A percentile compares a stretch with the other conserved stretches of the same genome.
phyloP scores from a whole-genome alignment of 2,113 vertebrate genomes.

The Dascyllus trimaculatus region DNA sequence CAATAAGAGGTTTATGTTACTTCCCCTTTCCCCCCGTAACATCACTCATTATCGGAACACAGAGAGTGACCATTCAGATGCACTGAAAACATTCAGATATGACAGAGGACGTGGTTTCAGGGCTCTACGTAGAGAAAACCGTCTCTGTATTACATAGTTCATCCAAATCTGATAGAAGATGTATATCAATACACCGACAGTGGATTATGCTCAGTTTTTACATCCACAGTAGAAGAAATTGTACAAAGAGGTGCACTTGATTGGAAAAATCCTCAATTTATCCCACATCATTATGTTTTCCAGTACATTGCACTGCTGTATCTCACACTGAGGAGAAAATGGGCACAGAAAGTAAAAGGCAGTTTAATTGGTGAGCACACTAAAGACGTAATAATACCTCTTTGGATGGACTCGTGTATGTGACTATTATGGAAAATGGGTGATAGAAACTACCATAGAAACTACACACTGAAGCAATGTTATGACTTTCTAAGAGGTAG shows the following conservation, averaged over 20 bases:
- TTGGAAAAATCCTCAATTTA: constrained; percentile 46
- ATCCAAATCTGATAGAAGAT: too few species aligned
- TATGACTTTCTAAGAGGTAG: constrained; percentile 31
- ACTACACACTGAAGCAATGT: constrained; percentile 28
- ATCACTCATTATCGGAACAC: too few species aligned
- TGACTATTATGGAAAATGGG: constrained; percentile 17
- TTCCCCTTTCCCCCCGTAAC: too few species aligned
- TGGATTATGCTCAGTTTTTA: not conserved
- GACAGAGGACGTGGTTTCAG: not conserved
- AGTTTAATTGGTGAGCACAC: constrained; percentile 28
- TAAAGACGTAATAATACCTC: constrained; percentile 37
- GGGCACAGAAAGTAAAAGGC: constrained; percentile 26
- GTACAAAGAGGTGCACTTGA: constrained; percentile 19
- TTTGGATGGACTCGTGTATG: constrained; percentile 13
- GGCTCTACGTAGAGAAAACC: not conserved
- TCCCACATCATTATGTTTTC: constrained; percentile 53
- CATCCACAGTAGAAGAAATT: constrained; percentile 11
- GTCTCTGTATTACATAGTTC: too few species aligned
- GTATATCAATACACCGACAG: not conserved
- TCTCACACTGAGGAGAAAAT: constrained; percentile 24
- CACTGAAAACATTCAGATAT: too few species aligned
- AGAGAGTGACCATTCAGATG: too few species aligned
- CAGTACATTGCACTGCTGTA: constrained; percentile 47
- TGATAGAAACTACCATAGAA: constrained; percentile 43
- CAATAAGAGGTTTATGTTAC: too few species aligned